A percentile compares a stretch with the other conserved stretches of the same genome.
phyloP scores from a whole-genome alignment of 2,888 invertebrate species.

The Tetragonula carbonaria region DNA sequence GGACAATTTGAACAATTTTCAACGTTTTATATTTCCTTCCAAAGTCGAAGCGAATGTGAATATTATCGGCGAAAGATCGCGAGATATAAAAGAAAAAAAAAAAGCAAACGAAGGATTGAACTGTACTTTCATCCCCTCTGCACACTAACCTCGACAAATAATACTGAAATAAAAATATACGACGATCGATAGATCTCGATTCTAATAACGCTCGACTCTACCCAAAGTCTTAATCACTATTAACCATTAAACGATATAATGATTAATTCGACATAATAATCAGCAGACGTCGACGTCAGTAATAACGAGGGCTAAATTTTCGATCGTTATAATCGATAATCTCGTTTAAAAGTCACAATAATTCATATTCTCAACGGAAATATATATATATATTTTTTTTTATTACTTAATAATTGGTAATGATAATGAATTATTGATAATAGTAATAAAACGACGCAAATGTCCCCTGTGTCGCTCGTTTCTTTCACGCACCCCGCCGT shows the following conservation, averaged over 20 bases:
- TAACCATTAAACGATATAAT: conserved; percentile 2
- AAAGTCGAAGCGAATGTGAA: too few relatives aligned
- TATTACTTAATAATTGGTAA: not conserved
- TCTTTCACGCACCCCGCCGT: conserved; percentile 45
- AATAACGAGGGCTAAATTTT: conserved; percentile 15
- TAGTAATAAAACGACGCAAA: conserved; percentile 37
- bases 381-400: not conserved
- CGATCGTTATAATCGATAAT: conserved; percentile 16
- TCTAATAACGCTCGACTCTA: not conserved
- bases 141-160: conserved; percentile 21
- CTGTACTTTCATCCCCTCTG: not conserved
- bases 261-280: conserved; percentile 8
- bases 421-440: conserved; percentile 37
- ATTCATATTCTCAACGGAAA: not conserved
- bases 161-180: conserved; percentile 28
- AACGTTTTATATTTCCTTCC: not conserved
- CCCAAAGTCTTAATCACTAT: conserved; percentile 1
- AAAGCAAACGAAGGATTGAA: not conserved
- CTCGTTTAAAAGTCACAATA: not conserved
- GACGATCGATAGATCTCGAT: conserved; percentile 7
- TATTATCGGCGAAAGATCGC: not conserved
- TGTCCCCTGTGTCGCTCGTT: conserved; percentile 59
- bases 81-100: not conserved
- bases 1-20: not conserved
- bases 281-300: not conserved